Base-by-base conservation (phyloP, 1,140 invertebrate species). In the Heliconius melpomene region DNA sequence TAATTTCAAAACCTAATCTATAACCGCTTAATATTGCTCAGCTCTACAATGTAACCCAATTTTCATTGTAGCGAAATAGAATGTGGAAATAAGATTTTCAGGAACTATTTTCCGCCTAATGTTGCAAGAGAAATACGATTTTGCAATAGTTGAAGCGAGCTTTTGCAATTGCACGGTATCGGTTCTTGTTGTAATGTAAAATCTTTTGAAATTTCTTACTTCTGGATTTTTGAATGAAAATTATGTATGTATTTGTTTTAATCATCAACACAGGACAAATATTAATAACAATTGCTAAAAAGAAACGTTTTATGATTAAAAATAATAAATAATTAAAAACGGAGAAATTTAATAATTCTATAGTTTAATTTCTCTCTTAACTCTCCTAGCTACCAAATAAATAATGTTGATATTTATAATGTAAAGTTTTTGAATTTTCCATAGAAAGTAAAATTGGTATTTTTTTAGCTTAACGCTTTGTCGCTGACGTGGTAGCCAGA, bases 31-130 rank as follows among this genome's bases (percentile, higher is more conserved):
- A 26, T 66, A 16, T 26, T 13, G 57, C 26, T 26, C 23, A 26
- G 11, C 57, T 11, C 23, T 13, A 66, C 60, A 29, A 66, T 66
- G 60, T 16, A 66, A 66, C 11, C 9, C 23, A 66, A 66, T 66
- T 66, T 66, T 66, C 60, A 66, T 29, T 26, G 26, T 66, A 66
- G 60, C 11, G 26, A 26, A 66, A 66, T 66, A 66, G 60, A 29
- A 26, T 29, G 57, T 60, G 60, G 29, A 66, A 66, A 66, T 66
- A 66, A 66, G 60, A 66, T 66, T 66, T 66, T 11, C 60, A 60
- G 23, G 23, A 57, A 57, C 54, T 29, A 29, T 66, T 66, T 66
- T 66, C 23, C 23, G 23, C 23, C 60, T 66, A 66, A 66, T 29
- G 26, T 16, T 66, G 13, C 60, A 29, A 66, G 60, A 29, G 60